phyloP scores from a whole-genome alignment of 2,797 vertebrate species.

The Aeoliscus strigatus region DNA sequence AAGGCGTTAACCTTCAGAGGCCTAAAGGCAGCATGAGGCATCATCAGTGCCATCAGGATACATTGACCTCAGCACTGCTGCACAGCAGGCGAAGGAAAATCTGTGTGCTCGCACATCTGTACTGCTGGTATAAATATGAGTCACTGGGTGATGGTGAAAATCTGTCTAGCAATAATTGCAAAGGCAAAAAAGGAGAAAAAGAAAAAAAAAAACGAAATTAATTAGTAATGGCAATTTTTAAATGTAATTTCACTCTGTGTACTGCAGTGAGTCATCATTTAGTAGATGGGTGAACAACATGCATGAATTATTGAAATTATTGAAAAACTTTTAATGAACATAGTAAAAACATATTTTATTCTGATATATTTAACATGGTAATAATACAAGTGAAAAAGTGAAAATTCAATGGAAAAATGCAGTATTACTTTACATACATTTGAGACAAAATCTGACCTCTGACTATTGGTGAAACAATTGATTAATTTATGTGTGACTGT shows the following conservation, averaged over 20 bases:
- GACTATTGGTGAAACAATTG: not conserved
- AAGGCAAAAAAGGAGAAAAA: no score
- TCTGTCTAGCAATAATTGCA: conserved; percentile 13
- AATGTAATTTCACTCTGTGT: not conserved
- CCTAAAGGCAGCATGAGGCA: conserved; percentile 59
- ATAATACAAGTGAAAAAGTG: no score
- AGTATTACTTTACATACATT: not conserved
- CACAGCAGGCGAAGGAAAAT: conserved; percentile 47
- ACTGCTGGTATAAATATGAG: conserved; percentile 21
- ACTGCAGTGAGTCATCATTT: no score
- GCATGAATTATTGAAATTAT: no score
- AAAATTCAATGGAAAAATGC: no score
- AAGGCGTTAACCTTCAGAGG: conserved; percentile 64
- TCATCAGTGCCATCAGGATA: conserved; percentile 68
- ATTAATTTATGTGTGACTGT: not conserved
- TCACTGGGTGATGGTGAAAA: conserved; percentile 30
- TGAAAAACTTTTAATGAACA: no score
- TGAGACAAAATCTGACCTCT: not conserved
- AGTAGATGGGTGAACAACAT: no score
- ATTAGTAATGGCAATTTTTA: no score
- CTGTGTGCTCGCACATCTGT: conserved; percentile 49
- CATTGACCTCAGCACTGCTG: conserved; percentile 49
- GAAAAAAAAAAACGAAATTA: not conserved
- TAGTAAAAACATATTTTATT: no score
- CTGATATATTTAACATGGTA: no score